Base-by-base conservation (phyloP, 2,797 vertebrate species). In the Scarus forsteni region DNA sequence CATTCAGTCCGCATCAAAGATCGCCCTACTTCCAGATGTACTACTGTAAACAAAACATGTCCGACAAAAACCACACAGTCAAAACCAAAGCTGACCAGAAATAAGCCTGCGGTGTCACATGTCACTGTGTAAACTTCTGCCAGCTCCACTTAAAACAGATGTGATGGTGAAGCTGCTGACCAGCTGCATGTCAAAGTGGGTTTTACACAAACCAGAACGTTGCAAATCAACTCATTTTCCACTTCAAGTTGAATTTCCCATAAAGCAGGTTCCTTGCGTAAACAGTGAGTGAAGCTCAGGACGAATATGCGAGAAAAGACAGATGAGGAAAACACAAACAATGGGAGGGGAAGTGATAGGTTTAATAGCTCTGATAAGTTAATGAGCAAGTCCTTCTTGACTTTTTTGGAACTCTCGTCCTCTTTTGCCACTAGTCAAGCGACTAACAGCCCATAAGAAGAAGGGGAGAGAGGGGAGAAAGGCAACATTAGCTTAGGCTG, bases 401-500 rank as follows among this genome's bases (percentile, higher is more conserved):
- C 53, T 52, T 65, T 52, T 35, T 10, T 66, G 36, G 40, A 46
- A 77, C 72, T 14, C 56, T 43, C 19, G 11, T 42, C 77, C 62
- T 67, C 38, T 79, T 60, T 56, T 46, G 70, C 58, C 78, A 69
- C 85, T 83, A 88, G 92, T 92, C 89, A 91, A 86, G 75, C 78
- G 75, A 66, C 73, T 65, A 79, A 84, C 76, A 65, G 63, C 43
- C 75, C 70, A 48, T 34, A 72, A 73, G 45, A 61, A 66, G 60
- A 66, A 39, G 60, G 39, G 53, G 59, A 69, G 55, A 74, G 69
- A 84, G 83, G 49, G 73, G 71, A 83, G 79, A 87, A 90, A 83
- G 77, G 84, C 64, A 13, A 70, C 77, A 85, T 93, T 87, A 92
- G 89, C 89, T 75, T 80, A 49, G 85, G 81, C 73, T 87, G 86